These are phyloP conservation scores for Eupithecia vulgata DNA, from an alignment of 2,888 invertebrate genomes.

Conservation along the genomic window DNA sequence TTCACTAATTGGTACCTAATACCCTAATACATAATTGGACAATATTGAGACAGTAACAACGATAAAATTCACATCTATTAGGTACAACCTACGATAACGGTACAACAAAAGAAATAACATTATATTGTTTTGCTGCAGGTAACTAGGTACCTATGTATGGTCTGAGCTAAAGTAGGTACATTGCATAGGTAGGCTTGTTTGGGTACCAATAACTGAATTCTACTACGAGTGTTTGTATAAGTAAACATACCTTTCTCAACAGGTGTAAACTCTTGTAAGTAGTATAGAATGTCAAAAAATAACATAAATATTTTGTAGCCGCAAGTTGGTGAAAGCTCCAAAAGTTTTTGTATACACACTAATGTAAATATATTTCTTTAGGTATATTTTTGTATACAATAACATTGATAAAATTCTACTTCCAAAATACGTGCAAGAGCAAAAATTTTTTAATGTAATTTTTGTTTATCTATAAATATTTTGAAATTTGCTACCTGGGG, in stretches of 20 bases:
- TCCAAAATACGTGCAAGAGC: neutral
- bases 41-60: neutral
- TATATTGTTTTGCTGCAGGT: neutral
- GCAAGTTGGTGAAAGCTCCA: conserved; percentile 4
- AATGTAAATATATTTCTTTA: neutral
- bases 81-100: too few relatives aligned
- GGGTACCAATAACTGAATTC: neutral
- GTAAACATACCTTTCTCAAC: neutral
- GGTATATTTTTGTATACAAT: conserved; percentile 11
- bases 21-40: neutral
- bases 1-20: neutral
- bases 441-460: neutral
- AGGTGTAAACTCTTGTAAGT: neutral
- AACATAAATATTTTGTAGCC: neutral
- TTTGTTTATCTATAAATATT: neutral
- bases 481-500: neutral
- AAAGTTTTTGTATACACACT: neutral
- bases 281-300: neutral
- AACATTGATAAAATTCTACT: conserved; percentile 9
- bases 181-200: neutral
- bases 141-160: neutral
- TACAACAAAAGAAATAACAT: too few relatives aligned
- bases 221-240: neutral
- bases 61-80: conserved; percentile 6
- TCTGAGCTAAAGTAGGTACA: neutral